Evolutionary conservation across 2,113 vertebrate species (phyloP), one percentile per base, ranked within the genome.

Genomic region (Condylura cristata): DNA sequence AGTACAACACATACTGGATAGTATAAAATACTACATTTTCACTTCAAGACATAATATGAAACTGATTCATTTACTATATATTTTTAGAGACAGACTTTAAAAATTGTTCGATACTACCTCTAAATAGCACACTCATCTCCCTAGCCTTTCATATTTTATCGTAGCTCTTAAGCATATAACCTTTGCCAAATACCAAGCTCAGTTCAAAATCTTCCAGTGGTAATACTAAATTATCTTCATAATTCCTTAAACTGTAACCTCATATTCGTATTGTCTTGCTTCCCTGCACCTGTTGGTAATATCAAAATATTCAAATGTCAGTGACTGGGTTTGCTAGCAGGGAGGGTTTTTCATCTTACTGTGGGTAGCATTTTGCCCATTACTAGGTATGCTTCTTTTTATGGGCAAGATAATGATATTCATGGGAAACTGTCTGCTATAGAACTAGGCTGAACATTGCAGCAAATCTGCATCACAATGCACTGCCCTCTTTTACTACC

Each of bases 361-460:
- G 18, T 34, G 16, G 32, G 87, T 70, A 63, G 60, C 22, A 48
- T 1, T 0, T 46, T 80, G 6, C 83, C 93, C 94, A 91, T 79
- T 94, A 80, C 63, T 60, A 58, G 83, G 26, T 82, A 66, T 34
- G 20, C n/a, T 94, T 95, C 86, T 22, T 85, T 96, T 97, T 95
- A 93, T 74, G 39, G 30, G 22, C 84, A 93, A 11, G 18, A 74
- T 96, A 97, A 97, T 95, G 95, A 97, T 93, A 98, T 98, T 97
- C 87, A 96, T 92, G 93, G 84, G 82, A 97, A 97, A 90, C 53
- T 91, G 11, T 11, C 48, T 84, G 53, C 89, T 81, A 89, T 16
- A 9, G 46, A 94, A 93, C 80, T 6, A 92, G 60, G 66, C 71
- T 93, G 82, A 96, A 70, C 46, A 76, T 72, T 51, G 32, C 22